Evolutionary conservation across 2,797 vertebrate species (phyloP).

Genomic region (Pseudotriccus pelzelni): DNA sequence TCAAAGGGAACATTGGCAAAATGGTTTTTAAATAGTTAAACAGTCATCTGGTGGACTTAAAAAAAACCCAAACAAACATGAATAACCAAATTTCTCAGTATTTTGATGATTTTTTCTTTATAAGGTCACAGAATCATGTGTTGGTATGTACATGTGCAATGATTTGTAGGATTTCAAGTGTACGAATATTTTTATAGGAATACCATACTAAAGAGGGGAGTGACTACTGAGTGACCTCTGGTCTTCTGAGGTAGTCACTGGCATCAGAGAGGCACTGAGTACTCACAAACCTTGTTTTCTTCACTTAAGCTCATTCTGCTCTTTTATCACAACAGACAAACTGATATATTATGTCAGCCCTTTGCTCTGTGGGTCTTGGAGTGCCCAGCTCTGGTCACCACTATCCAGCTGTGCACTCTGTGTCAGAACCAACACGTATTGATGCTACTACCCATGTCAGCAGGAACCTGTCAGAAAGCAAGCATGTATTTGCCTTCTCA

Average conservation of each 20-base stretch:
- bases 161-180: not conserved
- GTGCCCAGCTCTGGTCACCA: too few relatives aligned
- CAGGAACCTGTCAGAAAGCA: not conserved
- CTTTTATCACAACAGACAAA: not conserved
- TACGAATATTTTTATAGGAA: not conserved
- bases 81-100: not conserved
- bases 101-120: not conserved
- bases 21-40: not conserved
- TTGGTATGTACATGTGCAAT: not conserved
- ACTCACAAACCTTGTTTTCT: not conserved
- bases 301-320: not conserved
- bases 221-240: too few relatives aligned
- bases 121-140: not conserved
- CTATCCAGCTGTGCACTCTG: accelerated
- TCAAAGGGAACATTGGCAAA: not conserved
- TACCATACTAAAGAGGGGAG: not conserved
- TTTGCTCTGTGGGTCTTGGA: not conserved
- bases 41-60: not conserved
- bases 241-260: not conserved
- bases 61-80: not conserved
- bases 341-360: not conserved
- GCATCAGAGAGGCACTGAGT: not conserved
- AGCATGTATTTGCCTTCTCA: not conserved
- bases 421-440: not conserved
- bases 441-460: not conserved